A percentile compares a stretch with the other conserved stretches of the same genome.
phyloP scores from a whole-genome alignment of 2,797 vertebrate genomes.

The Centroberyx gerrardi region DNA sequence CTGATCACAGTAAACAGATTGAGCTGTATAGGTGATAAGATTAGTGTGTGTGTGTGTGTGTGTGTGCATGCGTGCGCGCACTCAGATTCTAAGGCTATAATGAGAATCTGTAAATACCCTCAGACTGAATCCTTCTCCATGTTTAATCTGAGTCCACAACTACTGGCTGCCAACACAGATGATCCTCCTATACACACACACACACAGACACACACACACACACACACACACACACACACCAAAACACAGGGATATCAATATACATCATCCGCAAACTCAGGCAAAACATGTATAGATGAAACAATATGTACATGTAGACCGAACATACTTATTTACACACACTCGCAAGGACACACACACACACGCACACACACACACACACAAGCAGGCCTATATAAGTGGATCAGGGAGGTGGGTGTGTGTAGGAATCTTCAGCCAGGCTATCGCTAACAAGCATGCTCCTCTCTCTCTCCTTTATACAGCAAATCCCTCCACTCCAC shows the following conservation, averaged over 20 bases:
- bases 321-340: constrained; percentile 23
- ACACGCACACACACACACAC: constrained; percentile 50
- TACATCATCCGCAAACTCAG: constrained; percentile 60
- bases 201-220: constrained; percentile 42
- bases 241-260: constrained; percentile 43
- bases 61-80: constrained; percentile 15
- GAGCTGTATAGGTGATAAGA: constrained; percentile 71
- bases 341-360: constrained; percentile 31
- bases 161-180: constrained; percentile 77
- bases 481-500: constrained; percentile 82
- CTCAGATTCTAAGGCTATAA: constrained; percentile 74
- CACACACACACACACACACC: constrained; percentile 25
- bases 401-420: constrained; percentile 85
- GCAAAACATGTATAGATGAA: constrained; percentile 56
- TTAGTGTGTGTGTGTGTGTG: constrained; percentile 47
- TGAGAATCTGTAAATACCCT: constrained; percentile 82
- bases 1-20: constrained; percentile 72
- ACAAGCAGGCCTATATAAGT: constrained; percentile 77
- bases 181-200: constrained; percentile 61
- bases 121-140: constrained; percentile 78
- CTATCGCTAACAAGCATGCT: constrained; percentile 86
- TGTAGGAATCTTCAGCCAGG: constrained; percentile 83
- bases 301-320: constrained; percentile 44
- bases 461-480: constrained; percentile 76
- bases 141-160: constrained; percentile 84